Evolutionary conservation across 2,888 invertebrate species (phyloP), one percentile per base, ranked within the genome.

Genomic region (Dorcus hopei): DNA sequence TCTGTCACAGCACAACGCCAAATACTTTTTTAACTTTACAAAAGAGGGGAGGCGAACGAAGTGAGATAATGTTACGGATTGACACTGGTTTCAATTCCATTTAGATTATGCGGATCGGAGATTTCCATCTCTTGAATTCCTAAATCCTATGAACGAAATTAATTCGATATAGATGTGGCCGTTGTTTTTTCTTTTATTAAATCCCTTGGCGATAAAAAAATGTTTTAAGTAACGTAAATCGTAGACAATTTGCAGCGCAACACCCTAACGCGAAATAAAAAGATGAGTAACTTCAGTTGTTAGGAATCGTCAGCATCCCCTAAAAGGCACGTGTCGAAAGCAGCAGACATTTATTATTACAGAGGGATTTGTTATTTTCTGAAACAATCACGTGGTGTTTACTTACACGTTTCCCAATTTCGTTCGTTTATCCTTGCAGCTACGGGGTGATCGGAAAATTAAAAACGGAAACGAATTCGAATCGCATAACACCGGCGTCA

Each of bases 11-110:
- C 66, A 73, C 70, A 73, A 72, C 71, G 74, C 71, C 73, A 72
- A 70, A 72, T 71, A 73, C 74, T 75, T 75, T 76, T 74, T 74
- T 59, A 70, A 70, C 63, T 67, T 71, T 69, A 66, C 68, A 66
- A 58, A 65, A 64, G 66, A 65, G 70, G 71, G 66, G 66, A 66
- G 62, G 52, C 72, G 72, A 72, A 58, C 70, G 70, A 70, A 72
- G 74, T 71, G 74, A 75, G 68, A 70, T 70, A 70, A 70, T 68
- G 71, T 69, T 67, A 70, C 74, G 72, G 76, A 75, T 74, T 74
- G 75, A 76, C 76, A 76, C 73, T 71, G 73, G 75, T 76, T 75
- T 76, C 76, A 75, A 77, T 77, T 77, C 76, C 74, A 75, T 75
- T 75, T 74, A 73, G 73, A 77, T 77, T 71, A 72, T 68, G 66